Evolutionary conservation across 1,140 invertebrate genomes (phyloP).

Genomic region (Rhizoglyphus robini): DNA sequence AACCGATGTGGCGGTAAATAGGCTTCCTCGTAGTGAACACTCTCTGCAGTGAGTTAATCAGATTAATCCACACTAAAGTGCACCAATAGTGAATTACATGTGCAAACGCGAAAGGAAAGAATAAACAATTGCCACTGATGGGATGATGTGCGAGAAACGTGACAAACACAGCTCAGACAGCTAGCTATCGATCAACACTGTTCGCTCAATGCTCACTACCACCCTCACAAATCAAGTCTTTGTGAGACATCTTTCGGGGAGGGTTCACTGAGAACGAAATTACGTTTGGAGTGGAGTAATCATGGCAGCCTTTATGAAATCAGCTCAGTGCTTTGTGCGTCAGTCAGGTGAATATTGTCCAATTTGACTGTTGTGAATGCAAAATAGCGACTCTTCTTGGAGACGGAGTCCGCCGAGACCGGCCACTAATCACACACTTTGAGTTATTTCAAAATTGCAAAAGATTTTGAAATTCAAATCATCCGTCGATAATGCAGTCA

Average conservation of each 20-base stretch:
- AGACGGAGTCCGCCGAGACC: neutral
- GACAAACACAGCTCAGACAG: neutral
- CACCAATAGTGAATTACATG: too few relatives aligned
- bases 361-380: neutral
- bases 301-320: neutral
- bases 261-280: conserved; percentile 4
- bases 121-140: conserved; percentile 7
- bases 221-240: too few relatives aligned
- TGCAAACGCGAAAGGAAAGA: too few relatives aligned
- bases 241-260: neutral
- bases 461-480: too few relatives aligned
- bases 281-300: conserved; percentile 3
- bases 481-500: conserved; percentile 1
- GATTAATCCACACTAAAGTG: too few relatives aligned
- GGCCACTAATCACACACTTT: conserved; percentile 4
- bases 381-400: neutral
- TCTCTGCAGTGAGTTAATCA: neutral
- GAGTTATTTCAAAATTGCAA: too few relatives aligned
- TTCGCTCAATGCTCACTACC: neutral
- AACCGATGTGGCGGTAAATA: too few relatives aligned
- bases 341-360: neutral
- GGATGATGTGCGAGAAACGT: conserved; percentile 10
- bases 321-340: too few relatives aligned
- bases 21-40: neutral
- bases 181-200: too few relatives aligned